phyloP scores from a whole-genome alignment of 1,140 invertebrate genomes.

The Anoplophora glabripennis region DNA sequence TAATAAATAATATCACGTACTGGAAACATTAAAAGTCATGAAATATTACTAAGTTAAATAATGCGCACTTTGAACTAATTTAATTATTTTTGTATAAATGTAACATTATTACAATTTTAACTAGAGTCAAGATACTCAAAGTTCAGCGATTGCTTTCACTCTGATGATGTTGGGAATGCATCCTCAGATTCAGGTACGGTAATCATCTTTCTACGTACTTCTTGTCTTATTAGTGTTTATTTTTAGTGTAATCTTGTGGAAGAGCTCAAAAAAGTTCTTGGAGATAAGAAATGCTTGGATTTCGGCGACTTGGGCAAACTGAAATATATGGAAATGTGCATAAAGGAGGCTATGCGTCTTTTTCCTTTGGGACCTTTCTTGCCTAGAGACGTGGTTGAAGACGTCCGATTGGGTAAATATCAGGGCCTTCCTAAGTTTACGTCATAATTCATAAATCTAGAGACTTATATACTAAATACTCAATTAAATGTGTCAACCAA shows the following conservation, averaged over 20 bases:
- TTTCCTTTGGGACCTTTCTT: constrained; percentile 74
- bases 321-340: constrained; percentile 70
- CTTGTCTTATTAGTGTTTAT: too few species aligned
- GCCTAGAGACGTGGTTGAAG: constrained; percentile 58
- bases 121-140: constrained; percentile 33
- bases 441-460: too few species aligned
- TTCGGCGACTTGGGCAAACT: constrained; percentile 53
- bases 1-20: too few species aligned
- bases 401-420: constrained; percentile 57
- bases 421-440: too few species aligned
- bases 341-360: constrained; percentile 66
- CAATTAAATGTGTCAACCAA: too few species aligned
- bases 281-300: constrained; percentile 4
- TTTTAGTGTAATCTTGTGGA: constrained; percentile 17
- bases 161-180: constrained; percentile 31
- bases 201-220: too few species aligned
- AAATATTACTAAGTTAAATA: too few species aligned
- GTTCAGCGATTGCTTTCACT: constrained; percentile 19
- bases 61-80: too few species aligned
- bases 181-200: constrained; percentile 33
- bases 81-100: too few species aligned
- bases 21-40: too few species aligned
- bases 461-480: too few species aligned
- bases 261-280: constrained; percentile 27
- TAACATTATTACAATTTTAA: too few species aligned